Base-by-base conservation (phyloP, 2,888 invertebrate genomes). In the Ganaspis brasiliensis region DNA sequence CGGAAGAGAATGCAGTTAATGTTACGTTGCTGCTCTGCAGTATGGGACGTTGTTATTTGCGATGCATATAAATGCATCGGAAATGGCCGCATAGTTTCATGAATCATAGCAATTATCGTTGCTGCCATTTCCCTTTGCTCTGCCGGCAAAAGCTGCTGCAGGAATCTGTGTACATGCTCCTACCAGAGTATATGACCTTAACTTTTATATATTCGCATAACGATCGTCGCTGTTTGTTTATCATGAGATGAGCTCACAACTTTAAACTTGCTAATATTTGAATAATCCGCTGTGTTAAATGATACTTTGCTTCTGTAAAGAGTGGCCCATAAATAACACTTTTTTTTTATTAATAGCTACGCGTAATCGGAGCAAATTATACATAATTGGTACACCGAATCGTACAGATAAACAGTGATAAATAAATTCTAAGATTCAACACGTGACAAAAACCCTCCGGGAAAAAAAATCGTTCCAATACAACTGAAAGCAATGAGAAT, bases 21-120 rank as follows among this genome's bases (percentile, higher is more conserved):
- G 81, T 83, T 73, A 83, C 80, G 79, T 81, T 74, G 76, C 77
- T 76, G 75, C 63, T 59, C 79, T 73, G 77, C 79, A 78, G 81
- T 79, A 12, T 56, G 77, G 82, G 83, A 84, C 83, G 80, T 81
- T 82, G 84, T 86, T 87, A 86, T 86, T 85, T 85, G 84, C 81
- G 83, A 86, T 84, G 85, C 83, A 85, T 85, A 82, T 84, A 83
- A 85, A 84, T 84, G 87, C 86, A 87, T 89, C 88, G 87, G 87
- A 88, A 87, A 85, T 82, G 83, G 81, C 83, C 83, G 86, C 88
- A 89, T 88, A 87, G 85, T 86, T 87, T 87, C 85, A 87, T 87
- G 87, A 88, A 88, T 89, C 87, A 87, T 85, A 85, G 87, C 88
- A 88, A 89, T 89, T 88, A 89, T 89, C 87, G 85, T 87, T 83